Evolutionary conservation across 2,113 vertebrate genomes (phyloP), one percentile per base, ranked within the genome.

Genomic region (Vombatus ursinus): DNA sequence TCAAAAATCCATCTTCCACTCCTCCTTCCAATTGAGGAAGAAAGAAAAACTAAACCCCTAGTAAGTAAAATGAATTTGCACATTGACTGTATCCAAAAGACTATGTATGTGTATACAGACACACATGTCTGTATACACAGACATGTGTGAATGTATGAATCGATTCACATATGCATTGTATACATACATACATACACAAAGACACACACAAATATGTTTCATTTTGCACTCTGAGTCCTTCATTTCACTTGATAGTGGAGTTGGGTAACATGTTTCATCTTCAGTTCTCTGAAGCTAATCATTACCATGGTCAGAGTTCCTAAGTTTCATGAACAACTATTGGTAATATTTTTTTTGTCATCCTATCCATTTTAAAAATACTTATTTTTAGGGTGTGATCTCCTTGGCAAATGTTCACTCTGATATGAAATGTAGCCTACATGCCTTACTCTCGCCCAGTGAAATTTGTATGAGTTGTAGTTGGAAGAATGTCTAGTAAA

Each of bases 401-500:
- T 93, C 94, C 90, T 95, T 25, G 49, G 68, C 90, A 95, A 54
- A 68, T 92, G 37, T 97, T 95, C 91, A 37, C 51, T 95, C 49
- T 44, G 92, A 91, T 84, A 49, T 95, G 91, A 92, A 94, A 37
- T 94, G 44, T 50, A 53, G 8, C 44, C 52, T 90, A 9, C 8
- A 31, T 92, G 61, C 48, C 93, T 92, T 50, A 84, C 0, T 50
- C 93, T 31, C 37, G 92, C 93, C 51, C 90, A 89, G 31, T 96
- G 54, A 94, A 92, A 26, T 96, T 94, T 68, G 52, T 94, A 94
- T 68, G 53, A 93, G 91, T 96, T 77, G 4, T 22, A 22, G 31
- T 91, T 91, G 44, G 53, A 97, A 94, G 50, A 50, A 77, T 26
- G 50, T 95, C 44, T 93, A 91, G 53, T 68, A 91, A 96, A 96